These are phyloP conservation scores for Dynastes tityus DNA, from an alignment of 2,888 invertebrate species.

Conservation along the genomic window DNA sequence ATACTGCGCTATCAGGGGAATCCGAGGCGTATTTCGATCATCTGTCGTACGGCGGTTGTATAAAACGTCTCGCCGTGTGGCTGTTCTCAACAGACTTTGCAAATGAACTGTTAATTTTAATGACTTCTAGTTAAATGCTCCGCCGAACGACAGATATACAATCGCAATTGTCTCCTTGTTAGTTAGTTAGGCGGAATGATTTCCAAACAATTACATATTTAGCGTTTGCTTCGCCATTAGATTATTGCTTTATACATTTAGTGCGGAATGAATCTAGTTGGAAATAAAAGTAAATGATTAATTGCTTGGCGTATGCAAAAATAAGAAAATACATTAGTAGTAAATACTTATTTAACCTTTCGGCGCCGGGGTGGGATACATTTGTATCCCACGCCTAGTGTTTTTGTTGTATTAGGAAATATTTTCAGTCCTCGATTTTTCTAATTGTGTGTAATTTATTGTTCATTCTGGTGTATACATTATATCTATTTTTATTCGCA, in stretches of 20 bases:
- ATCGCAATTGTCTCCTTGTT: slow-evolving; percentile 38
- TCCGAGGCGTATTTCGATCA: slow-evolving; percentile 5
- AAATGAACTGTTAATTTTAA: slow-evolving; percentile 47
- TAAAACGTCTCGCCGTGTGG: slow-evolving; percentile 6
- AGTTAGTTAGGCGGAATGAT: slow-evolving; percentile 16
- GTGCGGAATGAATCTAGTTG: background rate
- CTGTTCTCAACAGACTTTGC: slow-evolving; percentile 36
- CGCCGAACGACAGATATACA: slow-evolving; percentile 24
- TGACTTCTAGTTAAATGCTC: slow-evolving; percentile 24
- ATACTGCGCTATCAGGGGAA: background rate
- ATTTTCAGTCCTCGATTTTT: no score
- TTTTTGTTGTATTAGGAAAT: no score
- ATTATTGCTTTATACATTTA: slow-evolving; percentile 1
- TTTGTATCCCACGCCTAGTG: no score
- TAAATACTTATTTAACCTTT: no score
- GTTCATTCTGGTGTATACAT: no score
- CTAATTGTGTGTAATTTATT: no score
- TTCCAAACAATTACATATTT: slow-evolving; percentile 16
- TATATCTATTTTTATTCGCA: no score
- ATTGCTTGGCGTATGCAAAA: background rate
- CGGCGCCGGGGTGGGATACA: no score
- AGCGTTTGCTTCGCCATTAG: background rate
- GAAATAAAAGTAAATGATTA: background rate
- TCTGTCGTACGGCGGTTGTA: slow-evolving; percentile 9
- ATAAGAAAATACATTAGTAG: background rate